phyloP scores from a whole-genome alignment of 1,140 invertebrate genomes.

The Pinna nobilis region DNA sequence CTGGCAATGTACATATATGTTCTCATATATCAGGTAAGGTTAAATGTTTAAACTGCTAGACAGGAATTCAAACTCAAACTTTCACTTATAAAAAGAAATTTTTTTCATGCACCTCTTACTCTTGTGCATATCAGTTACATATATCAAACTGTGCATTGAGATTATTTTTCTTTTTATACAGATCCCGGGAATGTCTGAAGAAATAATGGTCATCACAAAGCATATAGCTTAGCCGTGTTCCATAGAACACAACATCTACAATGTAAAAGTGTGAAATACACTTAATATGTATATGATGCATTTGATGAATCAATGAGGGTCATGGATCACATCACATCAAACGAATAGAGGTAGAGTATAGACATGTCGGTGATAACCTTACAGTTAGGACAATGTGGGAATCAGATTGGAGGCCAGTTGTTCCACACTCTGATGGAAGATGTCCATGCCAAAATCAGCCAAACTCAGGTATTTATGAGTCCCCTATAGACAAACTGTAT shows the following conservation, averaged over 20 bases:
- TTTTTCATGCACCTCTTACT: too few relatives aligned
- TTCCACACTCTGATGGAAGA: constrained; percentile 73
- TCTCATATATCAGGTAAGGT: too few relatives aligned
- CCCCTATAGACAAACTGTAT: too few relatives aligned
- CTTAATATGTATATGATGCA: not conserved
- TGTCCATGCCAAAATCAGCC: constrained; percentile 50
- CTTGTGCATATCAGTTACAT: too few relatives aligned
- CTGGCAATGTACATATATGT: too few relatives aligned
- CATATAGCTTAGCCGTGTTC: not conserved
- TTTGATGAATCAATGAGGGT: not conserved
- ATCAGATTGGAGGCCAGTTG: constrained; percentile 74
- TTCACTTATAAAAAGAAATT: too few relatives aligned
- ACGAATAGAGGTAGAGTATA: not conserved
- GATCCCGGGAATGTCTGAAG: too few relatives aligned
- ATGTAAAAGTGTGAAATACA: not conserved
- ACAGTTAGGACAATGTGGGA: constrained; percentile 76
- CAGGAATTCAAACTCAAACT: too few relatives aligned
- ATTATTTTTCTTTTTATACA: too few relatives aligned
- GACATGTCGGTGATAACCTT: constrained; percentile 74
- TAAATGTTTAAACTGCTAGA: too few relatives aligned
- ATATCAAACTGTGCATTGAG: too few relatives aligned
- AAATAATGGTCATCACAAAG: too few relatives aligned
- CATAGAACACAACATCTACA: not conserved
- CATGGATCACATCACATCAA: not conserved
- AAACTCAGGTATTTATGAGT: constrained; percentile 44